Base-by-base conservation (phyloP, 92 coral and sea anemone genomes). In the Hydrozoanthus gracilis region DNA sequence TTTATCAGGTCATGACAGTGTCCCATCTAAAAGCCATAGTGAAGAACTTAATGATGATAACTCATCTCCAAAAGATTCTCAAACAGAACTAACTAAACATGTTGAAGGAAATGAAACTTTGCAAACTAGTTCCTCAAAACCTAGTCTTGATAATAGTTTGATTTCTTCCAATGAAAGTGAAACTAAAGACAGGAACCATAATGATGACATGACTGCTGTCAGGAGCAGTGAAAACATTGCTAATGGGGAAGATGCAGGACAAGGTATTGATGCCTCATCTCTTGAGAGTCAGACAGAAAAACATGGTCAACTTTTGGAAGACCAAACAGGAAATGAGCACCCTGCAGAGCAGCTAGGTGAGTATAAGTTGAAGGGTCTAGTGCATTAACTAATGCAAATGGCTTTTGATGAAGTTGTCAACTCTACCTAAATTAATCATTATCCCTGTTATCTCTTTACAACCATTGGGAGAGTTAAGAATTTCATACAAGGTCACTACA, bases 131-230 rank as follows among this genome's bases (percentile, higher is more conserved):
- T 7, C 61, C 11, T 17, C 61, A 13, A 76, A n/a, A 18, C 47
- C 56, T 17, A 65, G 7, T 15, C 13, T 65, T 3, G 64, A 79
- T 18, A 67, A 67, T 27, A 27, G 39, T 17, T 89, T 65, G 8
- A 52, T 77, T 49, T 46, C 80, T 84, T 89, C 86, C 67, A 89
- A 82, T 9, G 77, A 82, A 82, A 83, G 55, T 67, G 75, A 65
- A 60, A n/a, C 60, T 50, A 78, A 52, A 15, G 86, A 79, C 14
- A 88, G 88, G 64, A 89, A 64, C 74, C 4, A 5, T 14, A 10
- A 20, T 47, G 87, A 44, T 62, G 60, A 15, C 45, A 2, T 20
- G 13, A 7, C 15, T 82, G 49, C n/a, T 44, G 71, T 74, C 44
- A 77, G 8, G 39, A 88, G 47, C 77, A 66, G 35, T 51, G 80